Evolutionary conservation across 2,888 invertebrate genomes (phyloP), one percentile per base, ranked within the genome.

Genomic region (Lacanobia wlatinum): DNA sequence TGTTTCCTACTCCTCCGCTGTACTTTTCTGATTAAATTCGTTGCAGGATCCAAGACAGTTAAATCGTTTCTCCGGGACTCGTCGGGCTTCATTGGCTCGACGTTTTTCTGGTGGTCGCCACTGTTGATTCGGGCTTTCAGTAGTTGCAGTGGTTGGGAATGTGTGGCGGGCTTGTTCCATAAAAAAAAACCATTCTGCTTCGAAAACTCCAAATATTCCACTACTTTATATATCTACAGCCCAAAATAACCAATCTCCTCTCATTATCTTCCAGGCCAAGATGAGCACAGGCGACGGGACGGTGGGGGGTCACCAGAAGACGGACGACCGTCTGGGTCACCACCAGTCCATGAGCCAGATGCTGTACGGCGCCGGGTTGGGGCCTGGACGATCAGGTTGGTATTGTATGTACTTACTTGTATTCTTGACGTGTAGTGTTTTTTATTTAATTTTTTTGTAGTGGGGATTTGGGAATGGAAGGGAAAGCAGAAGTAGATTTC

Each of bases 211-310:
- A 28, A 34, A 34, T 34, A 5, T 34, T 5, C 34, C 34, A 34
- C 34, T 6, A 34, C 5, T 34, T 0, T 5, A 6, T 4, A 34
- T 34, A 3, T 28, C 28, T 34, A 34, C 34, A 6, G 6, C 34
- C 34, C 34, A 34, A 40, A 63, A 67, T 50, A 77, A 67, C 66
- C 56, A 46, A 21, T 14, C 21, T 62, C 64, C 43, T 65, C 78
- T 69, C 80, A 48, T 96, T 97, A 70, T 72, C 28, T 86, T 86
- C 8, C 96, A 97, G 97, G 97, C 97, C 59, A 97, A 97, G 91
- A 97, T 97, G 97, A 97, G 96, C 85, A 96, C 97, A 9, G 96
- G 96, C 9, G 97, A 97, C 76, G 96, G 96, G 10, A 91, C 96
- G 10, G 91, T 96, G 65, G 96, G 94, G 50, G 94, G 94, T 14